Percentiles rank a stretch among this genome's conserved stretches.
phyloP scores from a whole-genome alignment of 2,113 vertebrate genomes.

The Larimichthys crocea region DNA sequence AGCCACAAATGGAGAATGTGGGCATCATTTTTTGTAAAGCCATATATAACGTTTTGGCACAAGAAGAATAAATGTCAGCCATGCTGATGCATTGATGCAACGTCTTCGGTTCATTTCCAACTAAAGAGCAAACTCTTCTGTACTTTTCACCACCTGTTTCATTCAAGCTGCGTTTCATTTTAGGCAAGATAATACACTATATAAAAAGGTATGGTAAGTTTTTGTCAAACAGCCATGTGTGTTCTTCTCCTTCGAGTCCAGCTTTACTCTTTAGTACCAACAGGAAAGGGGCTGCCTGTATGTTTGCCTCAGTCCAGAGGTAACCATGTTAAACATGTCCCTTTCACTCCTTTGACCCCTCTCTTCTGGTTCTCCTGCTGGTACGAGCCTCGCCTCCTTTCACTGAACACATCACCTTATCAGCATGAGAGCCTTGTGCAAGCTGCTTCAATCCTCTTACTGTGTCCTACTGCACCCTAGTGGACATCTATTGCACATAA shows the following conservation, averaged over 20 bases:
- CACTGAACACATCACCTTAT: background rate
- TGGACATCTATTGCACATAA: background rate
- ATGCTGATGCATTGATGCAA: background rate
- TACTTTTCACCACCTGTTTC: background rate
- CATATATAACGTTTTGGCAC: too few species aligned
- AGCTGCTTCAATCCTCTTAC: background rate
- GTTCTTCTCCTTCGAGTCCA: background rate
- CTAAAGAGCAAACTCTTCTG: background rate
- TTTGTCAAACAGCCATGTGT: rapidly evolving
- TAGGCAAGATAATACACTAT: background rate
- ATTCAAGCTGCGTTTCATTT: background rate
- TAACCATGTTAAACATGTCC: background rate
- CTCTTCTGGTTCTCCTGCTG: constrained; percentile 1
- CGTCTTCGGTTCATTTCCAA: background rate
- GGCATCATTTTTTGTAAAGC: background rate
- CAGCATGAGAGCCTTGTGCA: background rate
- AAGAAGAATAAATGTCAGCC: background rate
- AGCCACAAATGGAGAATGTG: background rate
- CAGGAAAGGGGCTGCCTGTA: background rate
- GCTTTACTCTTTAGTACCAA: too few species aligned
- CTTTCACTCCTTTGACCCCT: background rate
- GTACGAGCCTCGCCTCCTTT: background rate
- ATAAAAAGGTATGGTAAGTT: background rate
- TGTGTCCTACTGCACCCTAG: constrained; percentile 50
- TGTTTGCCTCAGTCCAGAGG: background rate